phyloP scores from a whole-genome alignment of 2,888 invertebrate genomes.

The Chalcosyrphus nemorum region DNA sequence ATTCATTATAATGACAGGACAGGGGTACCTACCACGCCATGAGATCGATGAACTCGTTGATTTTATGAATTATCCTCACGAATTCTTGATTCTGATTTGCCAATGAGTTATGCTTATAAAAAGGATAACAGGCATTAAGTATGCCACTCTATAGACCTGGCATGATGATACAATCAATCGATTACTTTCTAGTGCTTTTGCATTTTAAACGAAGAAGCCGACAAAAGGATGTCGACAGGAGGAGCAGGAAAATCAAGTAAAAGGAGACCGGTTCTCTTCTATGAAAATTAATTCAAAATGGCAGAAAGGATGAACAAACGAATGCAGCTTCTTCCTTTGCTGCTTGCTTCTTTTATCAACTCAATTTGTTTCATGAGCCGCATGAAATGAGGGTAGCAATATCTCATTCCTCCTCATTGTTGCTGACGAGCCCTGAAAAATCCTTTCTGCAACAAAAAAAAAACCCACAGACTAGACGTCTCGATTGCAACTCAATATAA shows the following conservation, averaged over 20 bases:
- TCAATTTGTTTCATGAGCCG: constrained; percentile 73
- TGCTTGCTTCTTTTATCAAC: constrained; percentile 63
- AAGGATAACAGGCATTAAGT: constrained; percentile 64
- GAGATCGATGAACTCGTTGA: constrained; percentile 61
- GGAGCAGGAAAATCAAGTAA: not conserved
- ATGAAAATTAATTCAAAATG: constrained; percentile 70
- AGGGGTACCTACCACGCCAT: not conserved
- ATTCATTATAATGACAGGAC: constrained; percentile 46
- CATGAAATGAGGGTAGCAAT: constrained; percentile 66
- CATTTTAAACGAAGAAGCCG: constrained; percentile 72
- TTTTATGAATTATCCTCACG: constrained; percentile 70
- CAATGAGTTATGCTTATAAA: constrained; percentile 34
- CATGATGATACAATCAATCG: constrained; percentile 67
- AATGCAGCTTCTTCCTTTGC: constrained; percentile 52
- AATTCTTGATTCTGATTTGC: constrained; percentile 25
- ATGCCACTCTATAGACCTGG: constrained; percentile 36
- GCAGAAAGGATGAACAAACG: constrained; percentile 58
- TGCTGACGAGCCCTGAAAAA: constrained; percentile 52
- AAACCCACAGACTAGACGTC: constrained; percentile 69
- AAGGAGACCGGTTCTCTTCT: not conserved
- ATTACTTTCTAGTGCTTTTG: constrained; percentile 69
- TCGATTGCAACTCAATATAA: constrained; percentile 72
- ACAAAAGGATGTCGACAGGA: constrained; percentile 19
- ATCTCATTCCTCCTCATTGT: constrained; percentile 47
- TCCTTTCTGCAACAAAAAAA: constrained; percentile 30